Base-by-base conservation (phyloP, 2,888 invertebrate species). In the Habrosyne pyritoides region DNA sequence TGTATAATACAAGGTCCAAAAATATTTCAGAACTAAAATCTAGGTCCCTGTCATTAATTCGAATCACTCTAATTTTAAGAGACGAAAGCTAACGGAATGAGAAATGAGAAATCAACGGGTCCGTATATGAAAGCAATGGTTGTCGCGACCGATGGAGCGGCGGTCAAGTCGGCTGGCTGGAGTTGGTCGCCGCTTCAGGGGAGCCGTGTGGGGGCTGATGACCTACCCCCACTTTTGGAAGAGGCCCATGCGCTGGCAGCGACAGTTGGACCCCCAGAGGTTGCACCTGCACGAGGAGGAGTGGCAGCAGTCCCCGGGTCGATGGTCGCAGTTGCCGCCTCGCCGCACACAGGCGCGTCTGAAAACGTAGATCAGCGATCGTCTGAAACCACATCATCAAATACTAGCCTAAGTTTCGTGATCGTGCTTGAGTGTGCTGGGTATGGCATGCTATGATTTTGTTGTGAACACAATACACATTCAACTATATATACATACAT, bases 181-280 rank as follows among this genome's bases (percentile, higher is more conserved):
- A 86, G 84, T 65, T 82, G 87, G 82, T 75, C 86, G 84, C 83
- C 82, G 87, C 86, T 83, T 81, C 84, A 81, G 73, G 67, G 81
- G 77, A 81, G 78, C 77, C 75, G 67, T 57, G 57, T 55, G 28
- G 53, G 36, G 51, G 61, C 53, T 47, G 52, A 52, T 36, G 64
- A 80, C 93, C 66, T 83, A 96, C 84, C 96, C 96, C 96, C 96
- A 96, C 91, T 96, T 96, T 85, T 97, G 97, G 94, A 97, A 97
- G 81, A 97, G 94, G 60, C 97, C 97, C 95, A 96, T 95, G 73
- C 97, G 95, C 87, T 97, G 97, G 87, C 97, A 97, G 77, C 96
- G 94, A 87, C 97, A 97, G 93, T 97, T 97, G 82, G 96, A 95
- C 60, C 97, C 97, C 97, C 97, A 97, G 53, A 97, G 93, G 88